phyloP scores from a whole-genome alignment of 2,888 invertebrate species.

The Aspidiotus destructor region DNA sequence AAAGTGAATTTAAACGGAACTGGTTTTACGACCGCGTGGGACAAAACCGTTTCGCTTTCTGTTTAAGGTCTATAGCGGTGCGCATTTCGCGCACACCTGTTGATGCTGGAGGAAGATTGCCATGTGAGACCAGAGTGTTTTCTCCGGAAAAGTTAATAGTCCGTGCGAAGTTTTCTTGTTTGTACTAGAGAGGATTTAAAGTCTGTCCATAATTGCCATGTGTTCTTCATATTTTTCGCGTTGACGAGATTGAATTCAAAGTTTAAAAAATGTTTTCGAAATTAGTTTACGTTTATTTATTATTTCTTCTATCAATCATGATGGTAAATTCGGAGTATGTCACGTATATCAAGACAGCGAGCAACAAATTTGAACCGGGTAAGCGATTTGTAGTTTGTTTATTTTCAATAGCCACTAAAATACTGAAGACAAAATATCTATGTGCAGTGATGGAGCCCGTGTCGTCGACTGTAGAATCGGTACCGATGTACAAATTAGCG shows the following conservation, averaged over 20 bases:
- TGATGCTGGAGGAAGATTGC: not conserved
- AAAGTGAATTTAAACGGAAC: not conserved
- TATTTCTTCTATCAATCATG: not conserved
- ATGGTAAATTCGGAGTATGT: conserved; percentile 4
- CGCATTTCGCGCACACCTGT: not conserved
- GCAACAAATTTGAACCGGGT: conserved; percentile 19
- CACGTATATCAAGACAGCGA: conserved; percentile 8
- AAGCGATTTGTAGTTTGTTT: not conserved
- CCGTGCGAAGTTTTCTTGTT: not conserved
- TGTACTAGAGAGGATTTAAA: too few species aligned
- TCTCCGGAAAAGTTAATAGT: not conserved
- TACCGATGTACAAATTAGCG: conserved; percentile 19
- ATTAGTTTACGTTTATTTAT: not conserved
- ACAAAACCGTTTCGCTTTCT: not conserved
- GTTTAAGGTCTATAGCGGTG: not conserved
- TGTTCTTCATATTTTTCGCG: not conserved
- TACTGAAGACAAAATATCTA: not conserved
- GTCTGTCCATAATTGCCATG: not conserved
- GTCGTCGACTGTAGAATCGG: conserved; percentile 21
- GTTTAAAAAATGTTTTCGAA: not conserved
- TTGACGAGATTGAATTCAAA: not conserved
- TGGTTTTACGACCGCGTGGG: not conserved
- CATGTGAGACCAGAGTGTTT: not conserved
- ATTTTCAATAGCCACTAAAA: not conserved
- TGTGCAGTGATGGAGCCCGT: conserved; percentile 18